These are phyloP conservation scores for Ptychobarbus kaznakovi DNA, from an alignment of 2,797 vertebrate species.

Conservation along the genomic window DNA sequence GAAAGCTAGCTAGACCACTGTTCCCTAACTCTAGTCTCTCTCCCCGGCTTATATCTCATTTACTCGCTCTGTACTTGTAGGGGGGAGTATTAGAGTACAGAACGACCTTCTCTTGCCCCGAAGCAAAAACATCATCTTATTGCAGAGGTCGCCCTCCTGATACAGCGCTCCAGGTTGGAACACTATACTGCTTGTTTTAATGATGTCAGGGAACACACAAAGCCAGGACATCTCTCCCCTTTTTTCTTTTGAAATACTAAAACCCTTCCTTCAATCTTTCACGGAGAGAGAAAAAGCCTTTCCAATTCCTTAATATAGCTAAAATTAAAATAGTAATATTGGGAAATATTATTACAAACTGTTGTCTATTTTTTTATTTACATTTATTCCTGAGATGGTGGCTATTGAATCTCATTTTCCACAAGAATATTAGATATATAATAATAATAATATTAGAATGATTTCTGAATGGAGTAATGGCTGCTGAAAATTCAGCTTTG, in stretches of 20 bases:
- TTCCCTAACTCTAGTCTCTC: slow-evolving; percentile 61
- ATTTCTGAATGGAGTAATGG: too few species aligned
- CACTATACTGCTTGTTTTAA: slow-evolving; percentile 81
- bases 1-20: slow-evolving; percentile 63
- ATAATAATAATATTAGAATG: neutral
- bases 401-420: neutral
- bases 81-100: slow-evolving; percentile 69
- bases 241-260: slow-evolving; percentile 53
- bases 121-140: slow-evolving; percentile 81
- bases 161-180: slow-evolving; percentile 74
- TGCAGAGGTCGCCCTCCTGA: slow-evolving; percentile 78
- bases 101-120: slow-evolving; percentile 78
- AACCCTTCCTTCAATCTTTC: neutral
- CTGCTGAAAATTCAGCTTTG: neutral
- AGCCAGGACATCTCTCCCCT: slow-evolving; percentile 40
- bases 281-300: neutral
- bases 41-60: slow-evolving; percentile 75
- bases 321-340: neutral
- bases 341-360: neutral
- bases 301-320: neutral
- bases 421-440: too few species aligned
- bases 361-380: neutral
- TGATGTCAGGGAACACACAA: slow-evolving; percentile 73
- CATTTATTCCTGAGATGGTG: neutral
- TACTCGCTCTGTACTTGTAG: slow-evolving; percentile 74